A percentile compares a stretch with the other conserved stretches of the same genome.
These are phyloP conservation scores for Heliconius ismenius DNA, from an alignment of 2,888 invertebrate genomes.

Conservation along the genomic window DNA sequence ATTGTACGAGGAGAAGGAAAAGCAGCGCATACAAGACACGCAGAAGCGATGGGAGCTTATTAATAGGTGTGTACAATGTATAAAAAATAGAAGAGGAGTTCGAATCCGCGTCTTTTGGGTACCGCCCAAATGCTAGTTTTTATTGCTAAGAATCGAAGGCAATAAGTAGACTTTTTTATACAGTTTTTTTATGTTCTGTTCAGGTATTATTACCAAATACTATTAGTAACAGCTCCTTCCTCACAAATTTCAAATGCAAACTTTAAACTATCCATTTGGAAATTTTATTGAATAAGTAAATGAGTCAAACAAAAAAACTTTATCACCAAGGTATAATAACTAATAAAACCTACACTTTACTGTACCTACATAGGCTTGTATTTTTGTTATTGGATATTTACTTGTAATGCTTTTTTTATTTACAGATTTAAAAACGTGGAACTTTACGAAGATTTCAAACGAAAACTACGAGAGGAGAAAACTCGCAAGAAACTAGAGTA, in stretches of 20 bases:
- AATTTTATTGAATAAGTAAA: too few species aligned
- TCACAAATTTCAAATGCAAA: too few species aligned
- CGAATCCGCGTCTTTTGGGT: not conserved
- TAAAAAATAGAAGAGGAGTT: not conserved
- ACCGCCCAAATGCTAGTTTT: not conserved
- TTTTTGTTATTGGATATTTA: not conserved
- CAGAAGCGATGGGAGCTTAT: slow-evolving; percentile 79
- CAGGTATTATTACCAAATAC: too few species aligned
- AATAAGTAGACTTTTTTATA: too few species aligned
- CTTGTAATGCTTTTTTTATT: not conserved
- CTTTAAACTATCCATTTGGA: too few species aligned
- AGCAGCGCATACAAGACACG: slow-evolving; percentile 59
- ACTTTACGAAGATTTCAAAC: slow-evolving; percentile 69
- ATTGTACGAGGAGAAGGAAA: slow-evolving; percentile 58
- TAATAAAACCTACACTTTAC: too few species aligned
- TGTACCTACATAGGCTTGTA: too few species aligned
- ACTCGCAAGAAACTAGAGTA: slow-evolving; percentile 69
- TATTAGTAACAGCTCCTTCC: too few species aligned
- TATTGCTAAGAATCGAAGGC: too few species aligned
- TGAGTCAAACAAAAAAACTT: too few species aligned
- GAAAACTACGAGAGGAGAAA: slow-evolving; percentile 62
- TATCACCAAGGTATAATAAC: too few species aligned
- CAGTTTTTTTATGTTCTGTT: too few species aligned
- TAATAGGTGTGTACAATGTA: slow-evolving; percentile 62
- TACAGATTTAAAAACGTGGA: slow-evolving; percentile 79